Base-by-base conservation (phyloP, 2,113 vertebrate species). In the Apodemus speciosus region DNA sequence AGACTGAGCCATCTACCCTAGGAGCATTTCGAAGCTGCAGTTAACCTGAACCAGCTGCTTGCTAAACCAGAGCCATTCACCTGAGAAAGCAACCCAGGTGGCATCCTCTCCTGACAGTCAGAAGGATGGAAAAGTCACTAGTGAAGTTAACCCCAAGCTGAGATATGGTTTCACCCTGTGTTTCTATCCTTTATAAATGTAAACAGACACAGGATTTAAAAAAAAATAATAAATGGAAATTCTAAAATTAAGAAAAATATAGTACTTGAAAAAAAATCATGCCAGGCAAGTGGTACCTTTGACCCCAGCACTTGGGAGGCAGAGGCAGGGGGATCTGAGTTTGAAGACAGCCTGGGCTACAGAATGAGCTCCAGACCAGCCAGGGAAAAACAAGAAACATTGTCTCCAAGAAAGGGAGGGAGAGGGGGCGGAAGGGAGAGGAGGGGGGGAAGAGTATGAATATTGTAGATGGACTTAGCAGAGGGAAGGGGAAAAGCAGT, bases 151-250 rank as follows among this genome's bases (percentile, higher is more conserved):
- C 62, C 49, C 20, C 35, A 58, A 23, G 77, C 77, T 58, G 77
- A 58, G 9, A 13, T 23, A 38, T 11, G 32, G 21, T 14, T 18
- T 23, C 20, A 35, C 9, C 43, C 76, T 77, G 49, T 23, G 51
- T 23, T 51, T 56, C 23, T 35, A 80, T 13, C 35, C 53, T 58
- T 38, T 53, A 35, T 53, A 38, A 77, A 25, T 53, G 32, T 38
- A 58, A 77, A n/a, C n/a, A 58, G 77, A 80, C 20, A 23, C 2
- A 6, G 35, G 77, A 58, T 38, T 2, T 71, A 46, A 90, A 77
- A 92, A 72, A 21, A 25, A 79, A 92, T 32, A 49, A 14, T 40
- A 87, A 86, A 64, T 64, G 5, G n/a, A 66, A 96, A 76, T 92
- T 83, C 23, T 69, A 51, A 38, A 85, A 72, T 35, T 80, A 64